Base-by-base conservation (phyloP, 2,888 invertebrate species). In the Heliconius sara region DNA sequence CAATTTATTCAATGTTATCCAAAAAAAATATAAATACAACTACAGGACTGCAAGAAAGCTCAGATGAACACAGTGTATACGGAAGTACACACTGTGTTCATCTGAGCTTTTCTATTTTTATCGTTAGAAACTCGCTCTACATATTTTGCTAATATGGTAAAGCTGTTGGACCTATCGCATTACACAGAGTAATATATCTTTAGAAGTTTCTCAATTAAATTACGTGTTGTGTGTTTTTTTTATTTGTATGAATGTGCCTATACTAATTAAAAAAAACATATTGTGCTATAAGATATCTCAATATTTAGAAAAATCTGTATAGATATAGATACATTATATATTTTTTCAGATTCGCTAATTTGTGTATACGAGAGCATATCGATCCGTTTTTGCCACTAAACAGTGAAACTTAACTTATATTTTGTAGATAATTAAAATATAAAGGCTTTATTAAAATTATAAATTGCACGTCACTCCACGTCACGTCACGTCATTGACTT, bases 91-190 rank as follows among this genome's bases (percentile, higher is more conserved):
- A n/a, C n/a, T n/a, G n/a, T n/a, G n/a, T n/a, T n/a, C n/a, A n/a
- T n/a, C n/a, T n/a, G n/a, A n/a, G 12, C 22, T n/a, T 63, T 65
- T 22, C 60, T 39, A 39, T 63, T 63, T 63, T 74, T 63, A 39
- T 74, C 60, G 60, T 63, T 34, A 39, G 43, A 43, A 74, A 74
- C 65, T 63, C 65, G 43, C 74, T 22, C 74, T 43, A 60, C 19
- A 19, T 65, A 65, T 39, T 60, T 39, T n/a, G 10, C 63, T 60
- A 43, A 60, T 43, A 30, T 57, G 22, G 72, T 72, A 57, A 52
- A 72, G 57, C 57, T 71, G 52, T 71, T 25, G 52, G 47, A 22
- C 19, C 30, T 52, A 47, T 71, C 22, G 27, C 19, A 30, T 71
- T 16, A 19, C 7, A 63, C 63, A 63, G n/a, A 63, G 63, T 60